These are phyloP conservation scores for Forbesichthys agassizii DNA, from an alignment of 2,113 vertebrate species.

Conservation along the genomic window DNA sequence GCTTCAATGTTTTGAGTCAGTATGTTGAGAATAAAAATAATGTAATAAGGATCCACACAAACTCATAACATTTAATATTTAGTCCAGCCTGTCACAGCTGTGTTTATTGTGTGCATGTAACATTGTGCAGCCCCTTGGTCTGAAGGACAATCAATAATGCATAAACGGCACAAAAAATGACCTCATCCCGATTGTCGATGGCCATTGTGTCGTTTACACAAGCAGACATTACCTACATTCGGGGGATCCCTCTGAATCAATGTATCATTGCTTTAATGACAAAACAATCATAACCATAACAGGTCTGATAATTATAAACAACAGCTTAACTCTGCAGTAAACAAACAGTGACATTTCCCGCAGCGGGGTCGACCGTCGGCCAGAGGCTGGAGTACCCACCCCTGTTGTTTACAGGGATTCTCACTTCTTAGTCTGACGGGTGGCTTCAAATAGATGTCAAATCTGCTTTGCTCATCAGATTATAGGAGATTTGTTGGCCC, in stretches of 20 bases:
- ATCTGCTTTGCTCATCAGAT: constrained; percentile 65
- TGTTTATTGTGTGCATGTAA: background rate
- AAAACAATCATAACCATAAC: constrained; percentile 21
- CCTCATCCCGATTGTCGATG: background rate
- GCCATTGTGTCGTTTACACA: constrained; percentile 25
- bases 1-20: too few species aligned
- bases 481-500: constrained; percentile 59
- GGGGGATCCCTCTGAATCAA: constrained; percentile 17
- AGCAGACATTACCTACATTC: constrained; percentile 17
- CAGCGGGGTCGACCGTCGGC: background rate
- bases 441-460: constrained; percentile 61
- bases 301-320: constrained; percentile 15
- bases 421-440: constrained; percentile 25
- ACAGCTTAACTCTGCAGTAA: background rate
- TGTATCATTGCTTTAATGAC: constrained; percentile 21
- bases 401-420: constrained; percentile 8
- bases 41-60: background rate
- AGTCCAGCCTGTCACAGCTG: background rate
- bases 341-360: background rate
- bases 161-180: constrained; percentile 3
- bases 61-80: background rate
- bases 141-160: constrained; percentile 11
- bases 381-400: constrained; percentile 5
- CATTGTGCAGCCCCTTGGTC: background rate
- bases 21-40: background rate